These are phyloP conservation scores for Dipus sagitta DNA, from an alignment of 2,797 vertebrate genomes.

Conservation along the genomic window DNA sequence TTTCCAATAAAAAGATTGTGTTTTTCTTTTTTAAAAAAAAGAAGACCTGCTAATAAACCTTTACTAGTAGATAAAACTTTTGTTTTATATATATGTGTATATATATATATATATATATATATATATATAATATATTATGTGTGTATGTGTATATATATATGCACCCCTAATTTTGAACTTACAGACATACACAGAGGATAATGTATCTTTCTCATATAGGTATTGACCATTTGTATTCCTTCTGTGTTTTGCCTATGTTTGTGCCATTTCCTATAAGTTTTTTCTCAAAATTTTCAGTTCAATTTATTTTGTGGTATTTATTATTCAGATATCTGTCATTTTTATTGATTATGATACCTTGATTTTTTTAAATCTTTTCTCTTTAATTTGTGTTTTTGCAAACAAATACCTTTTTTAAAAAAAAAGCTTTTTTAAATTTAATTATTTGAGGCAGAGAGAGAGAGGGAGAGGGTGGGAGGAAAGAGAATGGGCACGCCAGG, in stretches of 20 bases:
- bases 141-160: background rate
- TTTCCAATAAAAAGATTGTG: too few relatives aligned
- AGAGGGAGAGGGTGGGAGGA: too few relatives aligned
- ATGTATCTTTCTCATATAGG: background rate
- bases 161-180: background rate
- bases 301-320: slow-evolving; percentile 16
- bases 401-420: too few relatives aligned
- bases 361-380: background rate
- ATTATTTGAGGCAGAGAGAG: too few relatives aligned
- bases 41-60: background rate
- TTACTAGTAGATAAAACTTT: background rate
- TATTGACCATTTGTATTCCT: slow-evolving; percentile 35
- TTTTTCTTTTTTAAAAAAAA: background rate
- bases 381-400: too few relatives aligned
- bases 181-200: background rate
- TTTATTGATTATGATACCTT: slow-evolving; percentile 29
- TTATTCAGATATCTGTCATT: slow-evolving; percentile 17
- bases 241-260: slow-evolving; percentile 19
- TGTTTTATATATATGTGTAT: slow-evolving; percentile 48
- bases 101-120: background rate
- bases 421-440: too few relatives aligned
- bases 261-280: slow-evolving; percentile 45
- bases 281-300: slow-evolving; percentile 41
- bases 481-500: too few relatives aligned
- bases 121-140: too few relatives aligned